A percentile compares a stretch with the other conserved stretches of the same genome.
Conservation (phyloP, 2,888 invertebrate genomes). For the Copidosoma aretas region DNA sequence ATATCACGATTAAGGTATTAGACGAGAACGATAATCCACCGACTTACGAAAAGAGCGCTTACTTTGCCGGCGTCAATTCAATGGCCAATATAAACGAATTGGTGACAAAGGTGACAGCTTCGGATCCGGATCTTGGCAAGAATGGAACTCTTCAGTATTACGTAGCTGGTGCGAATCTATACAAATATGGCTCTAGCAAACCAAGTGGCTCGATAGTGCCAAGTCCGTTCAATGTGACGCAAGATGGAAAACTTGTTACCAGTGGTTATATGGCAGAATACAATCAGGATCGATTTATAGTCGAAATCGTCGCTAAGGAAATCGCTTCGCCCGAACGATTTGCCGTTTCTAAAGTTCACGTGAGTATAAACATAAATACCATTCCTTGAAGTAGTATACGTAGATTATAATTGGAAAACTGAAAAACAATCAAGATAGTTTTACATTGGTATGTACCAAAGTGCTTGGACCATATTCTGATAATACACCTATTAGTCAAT, state of each 20-base stretch:
- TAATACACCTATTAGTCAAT: too few relatives aligned
- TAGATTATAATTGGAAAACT: too few relatives aligned
- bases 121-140: constrained; percentile 81
- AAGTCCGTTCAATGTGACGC: constrained; percentile 82
- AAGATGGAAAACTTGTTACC: constrained; percentile 75
- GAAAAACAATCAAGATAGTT: too few relatives aligned
- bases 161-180: constrained; percentile 81
- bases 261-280: constrained; percentile 87
- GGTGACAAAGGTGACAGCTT: constrained; percentile 77
- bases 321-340: constrained; percentile 79
- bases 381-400: too few relatives aligned
- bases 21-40: constrained; percentile 90
- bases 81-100: constrained; percentile 79
- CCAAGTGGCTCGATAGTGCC: constrained; percentile 87
- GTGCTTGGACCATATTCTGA: too few relatives aligned
- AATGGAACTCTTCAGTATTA: constrained; percentile 85
- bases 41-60: constrained; percentile 70
- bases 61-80: constrained; percentile 78
- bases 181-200: constrained; percentile 77
- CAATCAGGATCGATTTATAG: constrained; percentile 84
- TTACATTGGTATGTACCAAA: too few relatives aligned
- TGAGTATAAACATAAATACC: constrained; percentile 65
- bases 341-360: constrained; percentile 79
- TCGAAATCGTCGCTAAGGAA: constrained; percentile 85
- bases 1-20: constrained; percentile 74